Conservation (phyloP, 2,888 invertebrate genomes). For the Cephonodes hylas region DNA sequence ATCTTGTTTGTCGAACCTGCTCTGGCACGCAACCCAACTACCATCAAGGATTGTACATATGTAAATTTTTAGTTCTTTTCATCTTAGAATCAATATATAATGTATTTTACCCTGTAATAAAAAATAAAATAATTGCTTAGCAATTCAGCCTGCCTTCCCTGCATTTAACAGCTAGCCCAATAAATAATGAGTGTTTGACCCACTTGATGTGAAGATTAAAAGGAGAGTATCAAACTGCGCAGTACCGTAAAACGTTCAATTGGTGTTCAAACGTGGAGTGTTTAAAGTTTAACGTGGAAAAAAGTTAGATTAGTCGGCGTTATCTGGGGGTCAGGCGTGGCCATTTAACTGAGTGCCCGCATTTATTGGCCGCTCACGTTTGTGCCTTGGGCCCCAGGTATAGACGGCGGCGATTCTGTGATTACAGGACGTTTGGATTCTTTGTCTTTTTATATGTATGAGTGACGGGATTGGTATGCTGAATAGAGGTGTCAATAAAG, state of each 20-base stretch:
- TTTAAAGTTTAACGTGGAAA: conserved; percentile 55
- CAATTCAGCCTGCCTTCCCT: too few relatives aligned
- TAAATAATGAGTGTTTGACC: neutral
- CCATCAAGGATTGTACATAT: too few relatives aligned
- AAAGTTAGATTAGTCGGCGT: conserved; percentile 64
- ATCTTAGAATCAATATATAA: too few relatives aligned
- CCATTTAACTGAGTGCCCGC: conserved; percentile 64
- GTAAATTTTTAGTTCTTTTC: too few relatives aligned
- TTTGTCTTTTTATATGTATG: too few relatives aligned
- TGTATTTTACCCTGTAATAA: too few relatives aligned
- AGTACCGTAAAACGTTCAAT: neutral
- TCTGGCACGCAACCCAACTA: too few relatives aligned
- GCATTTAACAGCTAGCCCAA: neutral
- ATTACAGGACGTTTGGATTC: too few relatives aligned
- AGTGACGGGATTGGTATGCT: conserved; percentile 18
- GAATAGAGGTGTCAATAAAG: too few relatives aligned
- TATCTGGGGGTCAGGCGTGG: conserved; percentile 51
- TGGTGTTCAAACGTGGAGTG: conserved; percentile 25
- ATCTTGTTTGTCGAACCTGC: too few relatives aligned
- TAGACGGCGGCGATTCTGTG: neutral
- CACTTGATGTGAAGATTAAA: neutral
- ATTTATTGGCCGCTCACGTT: conserved; percentile 66
- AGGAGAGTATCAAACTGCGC: neutral
- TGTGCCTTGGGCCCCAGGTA: conserved; percentile 17
- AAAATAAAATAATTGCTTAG: too few relatives aligned